Evolutionary conservation across 1,140 invertebrate genomes (phyloP), one percentile per base, ranked within the genome.

Genomic region (Sinonovacula constricta): DNA sequence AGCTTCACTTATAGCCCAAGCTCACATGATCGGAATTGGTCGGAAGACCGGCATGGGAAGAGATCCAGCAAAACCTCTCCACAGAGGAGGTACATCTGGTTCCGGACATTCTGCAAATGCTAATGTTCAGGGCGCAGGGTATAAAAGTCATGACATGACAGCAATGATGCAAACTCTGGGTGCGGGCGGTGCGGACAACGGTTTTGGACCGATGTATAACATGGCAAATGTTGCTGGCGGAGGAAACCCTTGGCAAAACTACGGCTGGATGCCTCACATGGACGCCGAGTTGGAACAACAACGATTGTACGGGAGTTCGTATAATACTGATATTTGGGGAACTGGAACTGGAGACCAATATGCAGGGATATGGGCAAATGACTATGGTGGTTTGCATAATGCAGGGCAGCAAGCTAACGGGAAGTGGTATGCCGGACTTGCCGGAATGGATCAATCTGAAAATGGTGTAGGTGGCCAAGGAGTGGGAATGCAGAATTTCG

Each of bases 1-100:
- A 7, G 67, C 67, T 28, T 15, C 12, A 1, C 5, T 56, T 3
- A 57, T 69, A 22, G 67, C 28, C 5, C 67, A 57, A 26, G 67
- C 67, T 5, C 67, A 69, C 14, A 26, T 57, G 2, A 51, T 69
- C 39, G 2, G 51, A 12, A 10, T 28, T 18, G 62, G 5, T 3
- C 34, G 22, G 14, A 45, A 30, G 24, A 39, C 24, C 30, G 63
- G 63, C 12, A 4, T 7, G 30, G 30, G n/a, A 53, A 67, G 2
- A 30, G 22, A n/a, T 24, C 18, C 14, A 49, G 3, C 45, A 24
- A 22, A 22, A 15, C 24, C 34, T 5, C 3, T 3, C 10, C 12
- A 15, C n/a, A 24, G 18, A n/a, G 65, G 39, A 30, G 28, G 26
- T 67, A 7, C 24, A 26, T 14, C 5, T 12, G 54, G 7, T 56